These are phyloP conservation scores for Ceratina japonica DNA, from an alignment of 1,140 invertebrate genomes.

Conservation along the genomic window DNA sequence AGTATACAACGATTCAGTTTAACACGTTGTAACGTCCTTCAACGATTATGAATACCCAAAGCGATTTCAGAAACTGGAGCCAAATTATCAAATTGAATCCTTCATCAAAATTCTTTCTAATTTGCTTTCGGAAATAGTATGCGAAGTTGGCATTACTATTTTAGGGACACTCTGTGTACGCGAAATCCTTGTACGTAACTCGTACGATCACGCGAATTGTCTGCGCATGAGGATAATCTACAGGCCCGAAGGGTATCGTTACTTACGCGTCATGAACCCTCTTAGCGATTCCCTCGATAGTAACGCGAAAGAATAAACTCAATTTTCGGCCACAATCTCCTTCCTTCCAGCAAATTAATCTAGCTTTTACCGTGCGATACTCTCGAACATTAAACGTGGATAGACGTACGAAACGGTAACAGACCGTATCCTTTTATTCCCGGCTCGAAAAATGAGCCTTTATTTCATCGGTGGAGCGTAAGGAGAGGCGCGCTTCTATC, in stretches of 20 bases:
- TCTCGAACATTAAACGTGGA: constrained; percentile 41
- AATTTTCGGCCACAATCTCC: constrained; percentile 36
- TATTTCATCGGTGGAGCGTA: constrained; percentile 61
- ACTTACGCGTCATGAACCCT: constrained; percentile 15
- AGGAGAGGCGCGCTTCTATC: constrained; percentile 55
- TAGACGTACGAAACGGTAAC: constrained; percentile 56
- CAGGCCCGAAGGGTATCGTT: constrained; percentile 16
- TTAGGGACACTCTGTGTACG: no score
- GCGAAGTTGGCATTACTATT: no score
- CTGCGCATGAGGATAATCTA: constrained; percentile 20
- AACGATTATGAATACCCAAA: no score
- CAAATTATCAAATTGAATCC: no score
- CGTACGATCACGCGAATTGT: constrained; percentile 20
- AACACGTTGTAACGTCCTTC: no score
- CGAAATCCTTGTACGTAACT: background rate
- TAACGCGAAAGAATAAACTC: constrained; percentile 20
- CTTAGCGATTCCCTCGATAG: constrained; percentile 9
- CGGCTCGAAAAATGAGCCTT: constrained; percentile 63
- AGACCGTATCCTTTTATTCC: constrained; percentile 54
- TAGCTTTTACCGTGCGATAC: constrained; percentile 52
- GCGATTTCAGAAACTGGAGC: no score
- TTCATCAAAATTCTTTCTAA: no score
- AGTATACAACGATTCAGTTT: constrained; percentile 25
- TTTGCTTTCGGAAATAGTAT: no score
- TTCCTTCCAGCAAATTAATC: constrained; percentile 54